These are phyloP conservation scores for Drosophila busckii DNA, from an alignment of 1,140 invertebrate species.

Conservation along the genomic window DNA sequence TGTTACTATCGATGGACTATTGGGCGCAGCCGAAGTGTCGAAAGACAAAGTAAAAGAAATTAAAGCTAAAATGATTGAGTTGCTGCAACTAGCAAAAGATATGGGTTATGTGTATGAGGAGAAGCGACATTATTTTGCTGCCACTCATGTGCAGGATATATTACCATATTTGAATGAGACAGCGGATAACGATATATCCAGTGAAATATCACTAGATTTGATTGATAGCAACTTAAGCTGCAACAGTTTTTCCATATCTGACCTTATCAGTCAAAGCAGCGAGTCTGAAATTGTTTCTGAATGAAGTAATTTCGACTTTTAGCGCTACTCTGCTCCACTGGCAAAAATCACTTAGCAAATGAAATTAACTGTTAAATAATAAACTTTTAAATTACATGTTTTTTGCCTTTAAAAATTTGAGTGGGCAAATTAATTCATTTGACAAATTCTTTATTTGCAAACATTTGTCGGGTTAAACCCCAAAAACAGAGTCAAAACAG, in stretches of 20 bases:
- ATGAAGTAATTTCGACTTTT: too few relatives aligned
- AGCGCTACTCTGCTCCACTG: conserved; percentile 38
- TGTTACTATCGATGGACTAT: not conserved
- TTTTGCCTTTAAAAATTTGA: conserved; percentile 26
- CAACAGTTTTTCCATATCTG: too few relatives aligned
- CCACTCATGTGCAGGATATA: conserved; percentile 10
- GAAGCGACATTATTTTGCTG: conserved; percentile 10
- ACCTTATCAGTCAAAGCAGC: too few relatives aligned
- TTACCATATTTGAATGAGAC: not conserved
- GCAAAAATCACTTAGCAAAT: conserved; percentile 57
- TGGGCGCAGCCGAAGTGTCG: not conserved
- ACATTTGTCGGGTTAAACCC: conserved; percentile 55
- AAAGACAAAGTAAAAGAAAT: not conserved
- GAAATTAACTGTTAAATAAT: conserved; percentile 56
- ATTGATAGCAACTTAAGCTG: too few relatives aligned
- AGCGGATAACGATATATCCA: not conserved
- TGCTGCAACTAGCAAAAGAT: conserved; percentile 1
- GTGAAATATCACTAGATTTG: too few relatives aligned
- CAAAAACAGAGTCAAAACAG: conserved; percentile 14
- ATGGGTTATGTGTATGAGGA: conserved; percentile 12
- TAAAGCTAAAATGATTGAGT: not conserved
- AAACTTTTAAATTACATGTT: conserved; percentile 52
- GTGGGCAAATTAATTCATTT: conserved; percentile 44
- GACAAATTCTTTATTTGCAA: conserved; percentile 46
- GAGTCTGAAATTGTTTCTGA: too few relatives aligned